Evolutionary conservation across 2,797 vertebrate species (phyloP).

Genomic region (Lutjanus argentimaculatus): DNA sequence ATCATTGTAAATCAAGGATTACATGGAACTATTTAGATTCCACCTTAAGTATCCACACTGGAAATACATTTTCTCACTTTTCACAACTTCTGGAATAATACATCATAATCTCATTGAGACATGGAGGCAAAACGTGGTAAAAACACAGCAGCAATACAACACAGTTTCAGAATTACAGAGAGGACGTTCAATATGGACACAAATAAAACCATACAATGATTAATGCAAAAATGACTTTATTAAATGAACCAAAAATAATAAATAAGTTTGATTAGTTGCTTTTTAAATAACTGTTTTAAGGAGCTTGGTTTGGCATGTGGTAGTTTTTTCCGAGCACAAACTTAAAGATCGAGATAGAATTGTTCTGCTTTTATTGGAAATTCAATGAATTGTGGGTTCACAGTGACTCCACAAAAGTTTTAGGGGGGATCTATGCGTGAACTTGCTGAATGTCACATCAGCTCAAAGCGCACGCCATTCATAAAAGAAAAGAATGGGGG

Average conservation of each 20-base stretch:
- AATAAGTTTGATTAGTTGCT: background rate
- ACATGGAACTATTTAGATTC: background rate
- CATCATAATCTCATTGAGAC: too few relatives aligned
- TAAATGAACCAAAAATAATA: background rate
- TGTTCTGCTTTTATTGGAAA: background rate
- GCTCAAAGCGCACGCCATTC: slow-evolving; percentile 12
- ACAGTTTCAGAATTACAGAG: too few relatives aligned
- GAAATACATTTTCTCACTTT: background rate
- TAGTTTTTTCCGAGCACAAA: background rate
- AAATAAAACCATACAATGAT: too few relatives aligned
- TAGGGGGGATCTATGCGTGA: background rate
- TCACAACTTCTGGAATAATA: background rate
- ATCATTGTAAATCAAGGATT: background rate
- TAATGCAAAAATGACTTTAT: background rate
- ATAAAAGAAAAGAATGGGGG: slow-evolving; percentile 26
- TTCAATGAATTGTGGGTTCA: background rate
- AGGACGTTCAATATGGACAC: too few relatives aligned
- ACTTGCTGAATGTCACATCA: slow-evolving; percentile 1
- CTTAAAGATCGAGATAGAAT: background rate
- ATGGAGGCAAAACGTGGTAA: too few relatives aligned
- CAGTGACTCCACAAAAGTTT: background rate
- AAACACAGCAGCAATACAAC: too few relatives aligned
- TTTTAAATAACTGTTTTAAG: background rate
- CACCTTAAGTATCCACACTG: background rate
- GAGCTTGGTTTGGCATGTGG: background rate